Evolutionary conservation across 2,888 invertebrate species (phyloP).

Genomic region (Lampropteryx suffumata): DNA sequence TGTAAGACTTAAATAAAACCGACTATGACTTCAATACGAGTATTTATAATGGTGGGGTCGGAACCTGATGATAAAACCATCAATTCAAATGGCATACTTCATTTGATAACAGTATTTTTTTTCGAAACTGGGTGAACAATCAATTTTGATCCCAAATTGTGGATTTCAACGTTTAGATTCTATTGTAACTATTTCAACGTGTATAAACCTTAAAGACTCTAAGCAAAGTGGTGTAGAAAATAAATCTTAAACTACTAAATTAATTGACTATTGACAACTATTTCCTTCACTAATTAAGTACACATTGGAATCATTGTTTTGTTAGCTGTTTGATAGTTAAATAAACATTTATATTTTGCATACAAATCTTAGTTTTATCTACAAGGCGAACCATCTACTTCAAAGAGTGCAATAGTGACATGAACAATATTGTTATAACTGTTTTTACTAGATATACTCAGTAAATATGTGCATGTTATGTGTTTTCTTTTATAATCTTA

Average conservation of each 20-base stretch:
- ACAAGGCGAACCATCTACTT: conserved; percentile 35
- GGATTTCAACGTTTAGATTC: conserved; percentile 17
- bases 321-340: conserved; percentile 44
- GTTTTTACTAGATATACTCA: too few relatives aligned
- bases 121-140: conserved; percentile 46
- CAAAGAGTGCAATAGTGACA: conserved; percentile 33
- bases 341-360: conserved; percentile 37
- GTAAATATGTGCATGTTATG: conserved; percentile 14
- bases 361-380: conserved; percentile 28
- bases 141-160: conserved; percentile 70
- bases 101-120: conserved; percentile 42
- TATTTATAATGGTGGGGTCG: not conserved
- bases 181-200: conserved; percentile 29
- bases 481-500: conserved; percentile 2
- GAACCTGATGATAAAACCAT: not conserved
- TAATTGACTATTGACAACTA: conserved; percentile 67
- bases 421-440: conserved; percentile 23
- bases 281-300: conserved; percentile 69
- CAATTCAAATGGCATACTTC: conserved; percentile 27
- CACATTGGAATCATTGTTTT: conserved; percentile 51
- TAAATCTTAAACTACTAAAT: conserved; percentile 52
- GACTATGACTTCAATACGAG: not conserved
- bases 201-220: conserved; percentile 36
- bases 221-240: conserved; percentile 40
- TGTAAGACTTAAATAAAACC: too few relatives aligned